A percentile compares a stretch with the other conserved stretches of the same genome.
These are phyloP conservation scores for Mimumesa dahlbomi DNA, from an alignment of 2,888 invertebrate genomes.

Conservation along the genomic window DNA sequence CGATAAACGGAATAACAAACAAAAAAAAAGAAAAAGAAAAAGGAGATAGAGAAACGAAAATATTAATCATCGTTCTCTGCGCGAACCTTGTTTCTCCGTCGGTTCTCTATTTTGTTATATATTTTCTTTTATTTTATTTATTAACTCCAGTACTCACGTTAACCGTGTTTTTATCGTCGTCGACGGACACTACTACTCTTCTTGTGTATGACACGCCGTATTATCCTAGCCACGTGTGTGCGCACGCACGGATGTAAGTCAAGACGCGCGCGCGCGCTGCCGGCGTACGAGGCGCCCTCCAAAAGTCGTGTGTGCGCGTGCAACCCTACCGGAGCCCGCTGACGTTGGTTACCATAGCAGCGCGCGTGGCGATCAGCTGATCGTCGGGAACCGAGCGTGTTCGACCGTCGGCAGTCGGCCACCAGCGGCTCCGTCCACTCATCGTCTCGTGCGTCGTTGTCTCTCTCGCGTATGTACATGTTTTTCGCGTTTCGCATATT, in stretches of 20 bases:
- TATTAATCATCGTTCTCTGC: too few relatives aligned
- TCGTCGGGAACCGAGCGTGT: constrained; percentile 58
- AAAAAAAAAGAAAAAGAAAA: background rate
- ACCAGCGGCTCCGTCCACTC: constrained; percentile 58
- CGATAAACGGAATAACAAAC: background rate
- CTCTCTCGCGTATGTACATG: constrained; percentile 36
- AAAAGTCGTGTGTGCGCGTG: constrained; percentile 49
- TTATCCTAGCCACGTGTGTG: constrained; percentile 12
- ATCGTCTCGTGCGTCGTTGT: constrained; percentile 42
- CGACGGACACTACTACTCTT: too few relatives aligned
- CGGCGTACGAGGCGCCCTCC: constrained; percentile 43
- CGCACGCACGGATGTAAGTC: constrained; percentile 3
- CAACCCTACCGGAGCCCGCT: constrained; percentile 45
- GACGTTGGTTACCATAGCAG: constrained; percentile 70
- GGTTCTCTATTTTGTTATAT: too few relatives aligned
- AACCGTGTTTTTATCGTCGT: too few relatives aligned
- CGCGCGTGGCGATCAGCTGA: constrained; percentile 79
- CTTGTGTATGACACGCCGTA: constrained; percentile 9
- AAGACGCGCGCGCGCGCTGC: constrained; percentile 10
- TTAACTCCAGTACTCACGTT: too few relatives aligned
- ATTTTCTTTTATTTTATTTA: too few relatives aligned
- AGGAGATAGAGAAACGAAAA: too few relatives aligned
- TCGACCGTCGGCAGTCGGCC: constrained; percentile 63
- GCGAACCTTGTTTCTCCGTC: too few relatives aligned
- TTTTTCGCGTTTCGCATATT: constrained; percentile 12